These are phyloP conservation scores for Cebus imitator DNA, from an alignment of 2,113 vertebrate species.

Conservation along the genomic window DNA sequence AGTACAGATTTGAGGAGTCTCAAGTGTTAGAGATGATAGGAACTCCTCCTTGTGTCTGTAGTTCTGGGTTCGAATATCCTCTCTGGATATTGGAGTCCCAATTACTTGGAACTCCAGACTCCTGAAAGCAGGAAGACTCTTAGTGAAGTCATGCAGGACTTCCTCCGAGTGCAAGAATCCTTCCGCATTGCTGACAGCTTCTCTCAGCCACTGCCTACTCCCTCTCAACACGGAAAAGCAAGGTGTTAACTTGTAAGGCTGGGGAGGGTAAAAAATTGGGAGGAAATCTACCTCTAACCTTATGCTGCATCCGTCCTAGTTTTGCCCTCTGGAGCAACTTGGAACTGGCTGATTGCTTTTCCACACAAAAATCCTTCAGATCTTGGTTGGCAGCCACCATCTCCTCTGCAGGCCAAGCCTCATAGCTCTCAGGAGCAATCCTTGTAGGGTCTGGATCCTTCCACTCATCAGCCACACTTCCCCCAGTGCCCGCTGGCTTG, in stretches of 20 bases:
- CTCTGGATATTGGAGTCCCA: neutral
- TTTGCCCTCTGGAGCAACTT: neutral
- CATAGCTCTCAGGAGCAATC: rapidly evolving
- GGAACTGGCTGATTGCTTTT: neutral
- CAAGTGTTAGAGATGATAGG: neutral
- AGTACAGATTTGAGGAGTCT: neutral
- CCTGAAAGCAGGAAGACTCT: neutral
- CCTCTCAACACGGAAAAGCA: neutral
- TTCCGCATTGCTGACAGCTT: rapidly evolving
- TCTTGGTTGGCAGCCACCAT: neutral
- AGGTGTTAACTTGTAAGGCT: neutral
- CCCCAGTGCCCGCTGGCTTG: neutral
- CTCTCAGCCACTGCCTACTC: neutral
- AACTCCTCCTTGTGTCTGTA: neutral
- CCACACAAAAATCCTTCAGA: neutral
- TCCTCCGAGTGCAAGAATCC: neutral
- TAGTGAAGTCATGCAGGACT: no score
- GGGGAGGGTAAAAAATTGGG: neutral
- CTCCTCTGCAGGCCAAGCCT: neutral
- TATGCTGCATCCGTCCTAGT: neutral
- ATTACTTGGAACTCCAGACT: neutral
- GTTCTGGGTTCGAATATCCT: neutral
- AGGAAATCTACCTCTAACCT: neutral
- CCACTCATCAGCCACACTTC: neutral
- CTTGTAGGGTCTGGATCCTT: neutral